Evolutionary conservation across 2,797 vertebrate genomes (phyloP).

Genomic region (Etheostoma perlongum): DNA sequence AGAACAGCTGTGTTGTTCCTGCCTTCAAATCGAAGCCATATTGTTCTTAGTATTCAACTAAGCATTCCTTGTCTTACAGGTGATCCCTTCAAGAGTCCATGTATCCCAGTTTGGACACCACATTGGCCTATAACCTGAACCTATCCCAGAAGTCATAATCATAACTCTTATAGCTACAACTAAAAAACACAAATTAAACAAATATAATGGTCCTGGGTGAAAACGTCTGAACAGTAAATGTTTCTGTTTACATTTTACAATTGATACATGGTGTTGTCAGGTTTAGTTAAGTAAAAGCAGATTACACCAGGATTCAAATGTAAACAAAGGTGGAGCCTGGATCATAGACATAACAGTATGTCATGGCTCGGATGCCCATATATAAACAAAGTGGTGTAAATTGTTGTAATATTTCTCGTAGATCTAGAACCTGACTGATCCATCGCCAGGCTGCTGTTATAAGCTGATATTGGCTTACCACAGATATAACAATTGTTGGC

Average conservation of each 20-base stretch:
- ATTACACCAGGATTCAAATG: not conserved
- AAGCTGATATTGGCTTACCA: not conserved
- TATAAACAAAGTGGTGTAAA: not conserved
- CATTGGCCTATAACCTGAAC: not conserved
- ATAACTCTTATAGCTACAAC: not conserved
- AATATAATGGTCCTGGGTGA: not conserved
- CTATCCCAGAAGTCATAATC: not conserved
- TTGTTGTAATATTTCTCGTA: not conserved
- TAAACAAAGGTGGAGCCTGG: slow-evolving; percentile 39
- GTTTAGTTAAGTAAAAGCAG: slow-evolving; percentile 1
- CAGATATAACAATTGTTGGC: not conserved
- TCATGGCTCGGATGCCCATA: not conserved
- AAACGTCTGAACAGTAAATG: not conserved
- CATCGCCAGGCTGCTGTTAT: not conserved
- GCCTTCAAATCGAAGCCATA: not conserved
- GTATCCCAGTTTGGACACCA: not conserved
- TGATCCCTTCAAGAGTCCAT: not conserved
- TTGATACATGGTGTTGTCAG: slow-evolving; percentile 12
- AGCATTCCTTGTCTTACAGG: not conserved
- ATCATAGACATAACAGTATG: not conserved
- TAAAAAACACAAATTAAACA: not conserved
- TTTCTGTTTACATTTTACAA: slow-evolving; percentile 10
- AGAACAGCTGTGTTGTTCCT: not conserved
- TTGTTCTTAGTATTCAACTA: not conserved
- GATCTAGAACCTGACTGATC: not conserved